A percentile compares a stretch with the other conserved stretches of the same genome.
These are phyloP conservation scores for Calycopis cecrops DNA, from an alignment of 1,140 invertebrate genomes.

Conservation along the genomic window DNA sequence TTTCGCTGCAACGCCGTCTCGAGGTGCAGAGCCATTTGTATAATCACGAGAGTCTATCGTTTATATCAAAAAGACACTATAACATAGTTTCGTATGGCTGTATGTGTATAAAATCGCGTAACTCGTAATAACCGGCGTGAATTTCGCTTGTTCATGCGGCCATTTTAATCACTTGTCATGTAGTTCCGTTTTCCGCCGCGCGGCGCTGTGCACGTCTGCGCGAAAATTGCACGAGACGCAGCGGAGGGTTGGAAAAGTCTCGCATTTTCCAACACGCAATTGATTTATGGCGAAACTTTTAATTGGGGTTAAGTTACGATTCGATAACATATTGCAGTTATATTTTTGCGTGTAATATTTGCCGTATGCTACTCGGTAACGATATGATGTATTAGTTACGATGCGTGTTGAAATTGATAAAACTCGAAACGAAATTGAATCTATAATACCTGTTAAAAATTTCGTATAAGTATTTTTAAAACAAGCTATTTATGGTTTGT, in stretches of 20 bases:
- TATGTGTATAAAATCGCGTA: slow-evolving; percentile 52
- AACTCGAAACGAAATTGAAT: no score
- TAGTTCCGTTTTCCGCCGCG: slow-evolving; percentile 41
- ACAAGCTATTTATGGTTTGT: no score
- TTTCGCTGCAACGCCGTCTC: slow-evolving; percentile 70
- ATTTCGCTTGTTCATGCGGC: slow-evolving; percentile 65
- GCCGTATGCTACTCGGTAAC: neutral
- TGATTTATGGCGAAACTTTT: slow-evolving; percentile 67
- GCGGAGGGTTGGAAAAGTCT: slow-evolving; percentile 21
- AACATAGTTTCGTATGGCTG: slow-evolving; percentile 53
- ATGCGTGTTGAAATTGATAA: no score
- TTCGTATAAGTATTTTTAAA: no score
- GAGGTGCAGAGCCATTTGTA: slow-evolving; percentile 64
- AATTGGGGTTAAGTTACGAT: slow-evolving; percentile 59
- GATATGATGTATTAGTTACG: no score
- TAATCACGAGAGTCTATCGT: slow-evolving; percentile 34
- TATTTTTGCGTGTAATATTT: slow-evolving; percentile 9
- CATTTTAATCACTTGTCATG: slow-evolving; percentile 69
- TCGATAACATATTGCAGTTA: slow-evolving; percentile 33
- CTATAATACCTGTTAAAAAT: no score
- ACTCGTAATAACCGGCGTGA: slow-evolving; percentile 57
- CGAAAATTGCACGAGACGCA: slow-evolving; percentile 33
- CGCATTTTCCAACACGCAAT: slow-evolving; percentile 43
- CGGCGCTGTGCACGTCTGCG: slow-evolving; percentile 66
- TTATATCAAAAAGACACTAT: slow-evolving; percentile 45